Evolutionary conservation across 2,888 invertebrate genomes (phyloP).

Genomic region (Polydrusus pterygomalis): DNA sequence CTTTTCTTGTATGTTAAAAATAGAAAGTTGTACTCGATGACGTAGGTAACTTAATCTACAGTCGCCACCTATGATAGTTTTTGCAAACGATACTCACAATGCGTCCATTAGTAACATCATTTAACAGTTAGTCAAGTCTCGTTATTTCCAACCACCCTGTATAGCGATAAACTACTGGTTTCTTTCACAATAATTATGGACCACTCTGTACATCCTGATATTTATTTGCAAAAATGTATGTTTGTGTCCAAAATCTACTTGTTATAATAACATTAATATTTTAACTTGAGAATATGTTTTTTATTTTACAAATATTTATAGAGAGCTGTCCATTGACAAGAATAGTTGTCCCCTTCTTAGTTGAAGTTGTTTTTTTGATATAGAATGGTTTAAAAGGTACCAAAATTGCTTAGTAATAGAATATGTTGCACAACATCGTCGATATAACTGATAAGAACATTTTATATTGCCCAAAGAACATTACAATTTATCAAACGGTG

Average conservation of each 20-base stretch:
- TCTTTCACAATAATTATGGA: conserved; percentile 20
- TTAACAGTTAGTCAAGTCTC: conserved; percentile 18
- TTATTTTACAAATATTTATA: conserved; percentile 19
- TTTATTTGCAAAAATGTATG: conserved; percentile 25
- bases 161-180: conserved; percentile 8
- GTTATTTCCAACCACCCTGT: conserved; percentile 30
- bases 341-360: conserved; percentile 14
- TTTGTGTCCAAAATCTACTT: conserved; percentile 1
- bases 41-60: too few species aligned
- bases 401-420: conserved; percentile 24
- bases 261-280: not conserved
- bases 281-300: conserved; percentile 14
- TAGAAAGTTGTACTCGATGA: too few species aligned
- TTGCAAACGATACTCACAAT: conserved; percentile 20
- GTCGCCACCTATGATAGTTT: not conserved
- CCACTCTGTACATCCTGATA: conserved; percentile 19
- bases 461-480: not conserved
- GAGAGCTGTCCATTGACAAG: conserved; percentile 26
- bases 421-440: too few species aligned
- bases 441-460: not conserved
- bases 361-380: not conserved
- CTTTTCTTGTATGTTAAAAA: too few species aligned
- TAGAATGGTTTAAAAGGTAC: conserved; percentile 12
- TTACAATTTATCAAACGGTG: too few species aligned
- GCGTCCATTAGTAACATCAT: conserved; percentile 3